Evolutionary conservation across 1,140 invertebrate genomes (phyloP).

Genomic region (Rhyacophila brunnea): DNA sequence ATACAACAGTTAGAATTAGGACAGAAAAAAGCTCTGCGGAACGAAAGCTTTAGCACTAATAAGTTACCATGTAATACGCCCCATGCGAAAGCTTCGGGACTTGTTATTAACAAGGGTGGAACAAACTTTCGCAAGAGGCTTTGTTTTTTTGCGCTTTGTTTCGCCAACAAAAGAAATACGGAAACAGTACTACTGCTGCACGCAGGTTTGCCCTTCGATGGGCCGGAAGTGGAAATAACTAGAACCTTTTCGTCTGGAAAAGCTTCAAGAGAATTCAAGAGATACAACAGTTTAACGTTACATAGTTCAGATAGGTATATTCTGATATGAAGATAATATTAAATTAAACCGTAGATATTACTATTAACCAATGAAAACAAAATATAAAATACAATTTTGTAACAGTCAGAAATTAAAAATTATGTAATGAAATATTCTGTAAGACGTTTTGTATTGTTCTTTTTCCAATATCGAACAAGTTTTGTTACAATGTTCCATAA

Average conservation of each 20-base stretch:
- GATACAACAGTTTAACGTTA: neutral
- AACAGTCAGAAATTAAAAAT: too few species aligned
- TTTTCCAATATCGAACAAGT: too few species aligned
- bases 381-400: too few species aligned
- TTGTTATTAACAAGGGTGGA: slow-evolving; percentile 2
- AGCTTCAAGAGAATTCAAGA: neutral
- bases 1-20: too few species aligned
- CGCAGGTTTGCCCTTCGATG: slow-evolving; percentile 6
- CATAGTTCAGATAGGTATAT: too few species aligned
- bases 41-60: slow-evolving; percentile 1
- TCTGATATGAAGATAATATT: too few species aligned
- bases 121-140: slow-evolving; percentile 7
- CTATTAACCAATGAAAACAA: too few species aligned
- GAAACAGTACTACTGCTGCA: slow-evolving; percentile 9
- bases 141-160: slow-evolving; percentile 14
- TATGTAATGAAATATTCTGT: too few species aligned
- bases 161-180: slow-evolving; percentile 15
- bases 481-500: too few species aligned
- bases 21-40: too few species aligned
- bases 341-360: too few species aligned
- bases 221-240: slow-evolving; percentile 13
- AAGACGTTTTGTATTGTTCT: too few species aligned
- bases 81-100: neutral
- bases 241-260: slow-evolving; percentile 4
- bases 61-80: slow-evolving; percentile 4